phyloP scores from a whole-genome alignment of 2,888 invertebrate species.

The Macropis europaea region DNA sequence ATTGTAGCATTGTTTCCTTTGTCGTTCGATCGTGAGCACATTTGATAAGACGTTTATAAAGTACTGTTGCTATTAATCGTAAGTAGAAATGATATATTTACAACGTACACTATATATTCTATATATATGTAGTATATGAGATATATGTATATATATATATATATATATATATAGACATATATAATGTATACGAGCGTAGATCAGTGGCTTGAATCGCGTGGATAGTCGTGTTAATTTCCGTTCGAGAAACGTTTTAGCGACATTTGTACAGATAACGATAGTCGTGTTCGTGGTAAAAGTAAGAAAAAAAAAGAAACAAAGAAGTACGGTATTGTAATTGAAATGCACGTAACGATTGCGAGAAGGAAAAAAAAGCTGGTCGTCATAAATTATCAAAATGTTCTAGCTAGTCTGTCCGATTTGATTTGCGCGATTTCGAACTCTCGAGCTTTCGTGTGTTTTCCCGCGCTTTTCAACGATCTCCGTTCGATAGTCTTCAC shows the following conservation, averaged over 20 bases:
- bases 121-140: constrained; percentile 25
- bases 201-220: constrained; percentile 15
- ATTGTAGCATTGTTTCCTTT: constrained; percentile 8
- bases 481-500: not conserved
- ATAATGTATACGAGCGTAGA: constrained; percentile 36
- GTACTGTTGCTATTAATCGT: constrained; percentile 11
- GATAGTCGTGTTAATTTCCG: constrained; percentile 1
- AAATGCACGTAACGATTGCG: not conserved
- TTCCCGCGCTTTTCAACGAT: not conserved
- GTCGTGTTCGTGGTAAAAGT: constrained; percentile 20
- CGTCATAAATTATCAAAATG: not conserved
- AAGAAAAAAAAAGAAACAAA: not conserved
- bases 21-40: not conserved
- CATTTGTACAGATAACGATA: constrained; percentile 29
- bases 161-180: constrained; percentile 24
- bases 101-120: constrained; percentile 29
- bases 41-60: constrained; percentile 34
- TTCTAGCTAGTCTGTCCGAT: not conserved
- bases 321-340: constrained; percentile 1
- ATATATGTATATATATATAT: constrained; percentile 23
- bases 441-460: not conserved
- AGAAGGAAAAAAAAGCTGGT: not conserved
- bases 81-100: constrained; percentile 35
- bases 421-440: not conserved
- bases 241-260: constrained; percentile 1